phyloP scores from a whole-genome alignment of 2,797 vertebrate species.

The Coregonus suidteri region DNA sequence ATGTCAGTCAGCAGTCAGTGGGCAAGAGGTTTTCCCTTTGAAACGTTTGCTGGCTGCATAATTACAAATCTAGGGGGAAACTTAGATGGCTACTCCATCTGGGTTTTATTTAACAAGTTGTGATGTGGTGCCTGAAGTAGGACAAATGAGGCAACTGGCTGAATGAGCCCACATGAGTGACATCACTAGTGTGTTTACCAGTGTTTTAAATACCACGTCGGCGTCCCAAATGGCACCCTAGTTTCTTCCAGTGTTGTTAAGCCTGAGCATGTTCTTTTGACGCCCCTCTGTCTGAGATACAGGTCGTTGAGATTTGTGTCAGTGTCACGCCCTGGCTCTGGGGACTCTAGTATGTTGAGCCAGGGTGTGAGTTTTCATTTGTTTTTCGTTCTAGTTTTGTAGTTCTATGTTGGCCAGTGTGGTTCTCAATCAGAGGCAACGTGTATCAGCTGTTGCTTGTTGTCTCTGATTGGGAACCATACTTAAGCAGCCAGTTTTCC shows the following conservation, averaged over 20 bases:
- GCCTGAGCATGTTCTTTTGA: not conserved
- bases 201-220: not conserved
- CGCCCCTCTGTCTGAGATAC: constrained; percentile 8
- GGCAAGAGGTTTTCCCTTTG: not conserved
- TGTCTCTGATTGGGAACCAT: too few relatives aligned
- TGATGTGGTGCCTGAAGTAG: not conserved
- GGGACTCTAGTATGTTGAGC: too few relatives aligned
- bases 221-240: not conserved
- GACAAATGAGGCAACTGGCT: not conserved
- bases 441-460: too few relatives aligned
- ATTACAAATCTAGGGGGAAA: not conserved
- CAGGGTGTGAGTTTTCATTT: too few relatives aligned
- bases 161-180: not conserved
- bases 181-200: constrained; percentile 1
- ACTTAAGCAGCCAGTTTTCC: too few relatives aligned
- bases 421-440: too few relatives aligned
- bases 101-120: not conserved
- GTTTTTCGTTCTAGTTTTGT: too few relatives aligned
- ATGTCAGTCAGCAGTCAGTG: not conserved
- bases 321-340: too few relatives aligned
- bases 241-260: not conserved
- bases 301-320: constrained; percentile 5
- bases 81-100: not conserved
- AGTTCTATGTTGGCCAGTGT: too few relatives aligned
- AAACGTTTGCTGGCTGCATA: not conserved